phyloP scores from a whole-genome alignment of 2,113 vertebrate species.

The Pterocles gutturalis region DNA sequence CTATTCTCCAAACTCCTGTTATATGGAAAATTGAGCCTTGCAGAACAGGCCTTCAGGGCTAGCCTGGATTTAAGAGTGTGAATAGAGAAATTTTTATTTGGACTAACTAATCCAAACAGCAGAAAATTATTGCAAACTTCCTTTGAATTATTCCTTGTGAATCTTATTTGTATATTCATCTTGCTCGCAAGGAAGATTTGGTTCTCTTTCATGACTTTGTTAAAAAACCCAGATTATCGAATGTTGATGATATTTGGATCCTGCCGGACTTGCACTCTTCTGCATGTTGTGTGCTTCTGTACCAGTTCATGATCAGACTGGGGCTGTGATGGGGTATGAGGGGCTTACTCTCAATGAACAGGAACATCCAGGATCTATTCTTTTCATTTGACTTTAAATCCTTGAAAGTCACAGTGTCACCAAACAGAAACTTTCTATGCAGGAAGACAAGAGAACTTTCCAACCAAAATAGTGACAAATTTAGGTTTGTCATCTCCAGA shows the following conservation, averaged over 20 bases:
- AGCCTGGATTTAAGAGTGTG: background rate
- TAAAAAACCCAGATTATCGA: background rate
- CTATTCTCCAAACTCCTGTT: background rate
- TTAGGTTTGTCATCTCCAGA: background rate
- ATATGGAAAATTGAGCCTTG: background rate
- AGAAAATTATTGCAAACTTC: background rate
- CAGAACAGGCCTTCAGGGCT: background rate
- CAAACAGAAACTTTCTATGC: background rate
- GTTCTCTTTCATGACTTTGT: background rate
- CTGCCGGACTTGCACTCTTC: background rate
- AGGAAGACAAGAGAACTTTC: background rate
- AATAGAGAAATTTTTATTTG: slow-evolving; percentile 16
- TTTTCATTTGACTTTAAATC: background rate
- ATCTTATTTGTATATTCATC: background rate
- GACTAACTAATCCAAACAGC: background rate
- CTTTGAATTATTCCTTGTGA: background rate
- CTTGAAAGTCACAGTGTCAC: background rate
- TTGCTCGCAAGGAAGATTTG: background rate
- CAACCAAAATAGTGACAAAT: background rate
- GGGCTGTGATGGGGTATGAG: background rate
- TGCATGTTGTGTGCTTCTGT: background rate
- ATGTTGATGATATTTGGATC: background rate
- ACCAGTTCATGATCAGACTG: background rate
- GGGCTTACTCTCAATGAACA: background rate
- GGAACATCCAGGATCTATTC: background rate